Evolutionary conservation across 2,797 vertebrate species (phyloP).

Genomic region (Okamejei kenojei): DNA sequence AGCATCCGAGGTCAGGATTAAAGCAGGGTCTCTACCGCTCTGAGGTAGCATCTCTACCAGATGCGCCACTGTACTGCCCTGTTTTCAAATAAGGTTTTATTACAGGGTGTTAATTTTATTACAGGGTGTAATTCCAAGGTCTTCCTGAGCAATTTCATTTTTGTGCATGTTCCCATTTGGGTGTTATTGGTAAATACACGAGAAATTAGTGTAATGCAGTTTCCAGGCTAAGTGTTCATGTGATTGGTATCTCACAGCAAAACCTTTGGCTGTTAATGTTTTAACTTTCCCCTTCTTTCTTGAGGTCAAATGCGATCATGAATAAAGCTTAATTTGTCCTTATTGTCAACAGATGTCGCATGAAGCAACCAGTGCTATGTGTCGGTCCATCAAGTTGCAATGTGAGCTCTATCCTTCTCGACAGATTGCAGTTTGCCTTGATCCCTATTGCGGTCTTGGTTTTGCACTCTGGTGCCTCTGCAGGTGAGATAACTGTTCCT

Average conservation of each 20-base stretch:
- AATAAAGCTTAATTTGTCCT: conserved; percentile 15
- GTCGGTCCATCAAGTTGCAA: conserved; percentile 92
- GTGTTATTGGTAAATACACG: no score
- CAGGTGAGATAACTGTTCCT: conserved; percentile 55
- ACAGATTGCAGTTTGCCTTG: conserved; percentile 91
- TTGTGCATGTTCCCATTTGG: no score
- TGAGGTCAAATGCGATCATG: not conserved
- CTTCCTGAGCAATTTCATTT: no score
- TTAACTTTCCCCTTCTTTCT: not conserved
- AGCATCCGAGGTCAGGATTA: no score
- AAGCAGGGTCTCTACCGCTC: no score
- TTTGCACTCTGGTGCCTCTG: conserved; percentile 94
- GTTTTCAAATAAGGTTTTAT: no score
- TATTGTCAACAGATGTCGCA: conserved; percentile 78
- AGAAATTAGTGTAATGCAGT: no score
- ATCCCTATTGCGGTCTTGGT: conserved; percentile 91
- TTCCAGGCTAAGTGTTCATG: not conserved
- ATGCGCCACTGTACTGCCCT: no score
- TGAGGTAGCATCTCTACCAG: no score
- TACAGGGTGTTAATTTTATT: no score
- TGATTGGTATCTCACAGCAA: not conserved
- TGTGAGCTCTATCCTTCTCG: conserved; percentile 92
- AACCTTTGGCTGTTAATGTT: not conserved
- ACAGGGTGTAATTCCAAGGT: no score
- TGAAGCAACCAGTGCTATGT: conserved; percentile 88